These are phyloP conservation scores for cat (Felis catus) DNA, from an alignment of 2,113 vertebrate species.

Conservation along the genomic window F.catus_Fca126_mat1.0 CM031419.1:155593501-155594000, in stretches of 20 bases:
- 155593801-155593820: neutral
- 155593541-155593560: neutral
- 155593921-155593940: neutral
- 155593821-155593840: neutral
- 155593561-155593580: neutral
- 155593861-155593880: neutral
- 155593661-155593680: neutral
- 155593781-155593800: neutral
- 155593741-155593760: neutral
- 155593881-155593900: neutral
- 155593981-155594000: neutral
- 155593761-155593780: neutral
- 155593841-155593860: neutral
- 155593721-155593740: neutral
- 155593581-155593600: neutral
- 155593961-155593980: neutral
- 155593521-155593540: neutral
- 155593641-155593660: neutral
- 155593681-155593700: neutral
- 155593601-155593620: neutral
- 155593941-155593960: neutral
- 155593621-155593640: neutral
- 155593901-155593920: neutral
- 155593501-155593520: neutral
- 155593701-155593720: neutral